phyloP scores from a whole-genome alignment of 1,140 invertebrate species.

The Drosophila lacteicornis region DNA sequence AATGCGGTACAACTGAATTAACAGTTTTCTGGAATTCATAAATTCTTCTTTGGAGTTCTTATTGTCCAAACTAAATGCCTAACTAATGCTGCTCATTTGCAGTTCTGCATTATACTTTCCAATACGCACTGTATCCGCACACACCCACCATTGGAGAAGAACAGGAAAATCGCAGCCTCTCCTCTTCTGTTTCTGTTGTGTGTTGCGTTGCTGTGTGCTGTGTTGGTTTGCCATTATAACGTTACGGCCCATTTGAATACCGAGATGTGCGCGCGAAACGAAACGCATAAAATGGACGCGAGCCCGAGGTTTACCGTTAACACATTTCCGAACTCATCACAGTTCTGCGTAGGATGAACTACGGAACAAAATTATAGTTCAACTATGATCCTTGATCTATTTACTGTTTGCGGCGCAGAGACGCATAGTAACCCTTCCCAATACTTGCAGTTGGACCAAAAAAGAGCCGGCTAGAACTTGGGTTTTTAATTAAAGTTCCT shows the following conservation, averaged over 20 bases:
- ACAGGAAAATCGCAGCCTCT: slow-evolving; percentile 27
- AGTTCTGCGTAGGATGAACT: slow-evolving; percentile 47
- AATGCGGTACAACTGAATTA: too few relatives aligned
- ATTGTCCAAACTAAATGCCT: too few relatives aligned
- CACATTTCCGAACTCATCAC: slow-evolving; percentile 35
- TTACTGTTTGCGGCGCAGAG: not conserved
- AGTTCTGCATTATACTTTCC: slow-evolving; percentile 5
- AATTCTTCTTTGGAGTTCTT: too few relatives aligned
- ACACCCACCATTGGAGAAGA: slow-evolving; percentile 16
- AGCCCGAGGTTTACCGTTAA: slow-evolving; percentile 66
- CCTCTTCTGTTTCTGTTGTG: slow-evolving; percentile 1
- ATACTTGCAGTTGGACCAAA: too few relatives aligned
- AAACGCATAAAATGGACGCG: slow-evolving; percentile 57
- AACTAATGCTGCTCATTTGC: too few relatives aligned
- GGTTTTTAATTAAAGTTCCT: slow-evolving; percentile 51
- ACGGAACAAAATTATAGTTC: slow-evolving; percentile 13
- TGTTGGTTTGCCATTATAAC: slow-evolving; percentile 66
- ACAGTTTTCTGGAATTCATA: too few relatives aligned
- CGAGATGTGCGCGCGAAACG: slow-evolving; percentile 71
- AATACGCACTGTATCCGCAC: slow-evolving; percentile 26
- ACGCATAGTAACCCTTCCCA: slow-evolving; percentile 10
- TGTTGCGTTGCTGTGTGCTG: slow-evolving; percentile 5
- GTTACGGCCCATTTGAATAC: slow-evolving; percentile 72
- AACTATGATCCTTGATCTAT: slow-evolving; percentile 10
- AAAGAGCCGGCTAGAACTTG: slow-evolving; percentile 5